These are phyloP conservation scores for Haliclystus octoradiatus DNA, from an alignment of 30 jellyfish, hydroid and myxozoan genomes.

Conservation along the genomic window DNA sequence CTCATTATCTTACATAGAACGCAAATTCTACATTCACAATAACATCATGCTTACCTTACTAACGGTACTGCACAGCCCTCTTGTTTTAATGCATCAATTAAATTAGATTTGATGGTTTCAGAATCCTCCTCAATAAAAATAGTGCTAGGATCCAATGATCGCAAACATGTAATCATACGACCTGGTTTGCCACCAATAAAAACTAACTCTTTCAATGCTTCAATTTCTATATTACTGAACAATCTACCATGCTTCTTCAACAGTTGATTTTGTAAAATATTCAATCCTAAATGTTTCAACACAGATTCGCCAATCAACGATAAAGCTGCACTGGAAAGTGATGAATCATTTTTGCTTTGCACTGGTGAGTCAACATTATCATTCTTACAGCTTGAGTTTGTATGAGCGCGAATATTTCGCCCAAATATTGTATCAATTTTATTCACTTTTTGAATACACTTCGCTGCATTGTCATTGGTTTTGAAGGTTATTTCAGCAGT, in stretches of 20 bases:
- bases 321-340: no score
- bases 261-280: no score
- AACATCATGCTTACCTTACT: constrained; percentile 54
- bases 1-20: no score
- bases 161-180: constrained; percentile 30
- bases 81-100: constrained; percentile 9
- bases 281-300: no score
- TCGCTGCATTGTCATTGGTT: neutral
- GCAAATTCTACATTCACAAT: no score
- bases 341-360: no score
- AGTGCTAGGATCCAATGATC: constrained; percentile 13
- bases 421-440: no score
- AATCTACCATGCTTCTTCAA: constrained; percentile 6
- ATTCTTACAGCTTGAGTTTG: no score
- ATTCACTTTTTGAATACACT: no score
- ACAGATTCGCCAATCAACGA: no score
- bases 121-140: constrained; percentile 7
- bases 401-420: no score
- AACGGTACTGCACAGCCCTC: constrained; percentile 58
- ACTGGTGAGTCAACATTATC: no score
- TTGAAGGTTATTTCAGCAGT: neutral
- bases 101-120: constrained; percentile 4
- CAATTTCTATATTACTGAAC: constrained; percentile 21
- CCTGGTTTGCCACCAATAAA: constrained; percentile 80
- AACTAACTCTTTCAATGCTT: constrained; percentile 28